A percentile compares a stretch with the other conserved stretches of the same genome.
Conservation (phyloP, 2,888 invertebrate species). For the Anticlea derivata region DNA sequence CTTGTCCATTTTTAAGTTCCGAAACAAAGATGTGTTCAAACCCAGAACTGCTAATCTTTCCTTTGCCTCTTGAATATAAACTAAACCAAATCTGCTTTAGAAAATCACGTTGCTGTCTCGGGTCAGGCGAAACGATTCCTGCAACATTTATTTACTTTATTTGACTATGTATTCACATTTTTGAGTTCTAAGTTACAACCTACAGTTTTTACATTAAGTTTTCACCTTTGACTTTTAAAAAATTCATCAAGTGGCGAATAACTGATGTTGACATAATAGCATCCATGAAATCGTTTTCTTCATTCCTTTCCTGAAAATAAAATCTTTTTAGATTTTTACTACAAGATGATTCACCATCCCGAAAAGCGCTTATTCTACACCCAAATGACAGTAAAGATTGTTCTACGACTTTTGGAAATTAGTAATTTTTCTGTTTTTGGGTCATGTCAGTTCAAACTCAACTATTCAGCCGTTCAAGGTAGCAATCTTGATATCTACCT, state of each 20-base stretch:
- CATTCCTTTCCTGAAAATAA: slow-evolving; percentile 84
- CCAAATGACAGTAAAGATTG: too few relatives aligned
- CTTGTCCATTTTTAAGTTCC: slow-evolving; percentile 90
- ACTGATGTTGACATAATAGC: slow-evolving; percentile 90
- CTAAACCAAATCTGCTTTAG: slow-evolving; percentile 91
- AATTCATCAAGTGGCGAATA: slow-evolving; percentile 88
- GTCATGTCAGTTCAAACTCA: too few relatives aligned
- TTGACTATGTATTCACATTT: too few relatives aligned
- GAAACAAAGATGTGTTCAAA: slow-evolving; percentile 97
- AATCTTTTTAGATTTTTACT: too few relatives aligned
- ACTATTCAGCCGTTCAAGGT: too few relatives aligned
- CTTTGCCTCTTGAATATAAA: slow-evolving; percentile 91
- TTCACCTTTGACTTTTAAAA: slow-evolving; percentile 85
- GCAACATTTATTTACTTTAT: slow-evolving; percentile 28
- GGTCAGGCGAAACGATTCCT: slow-evolving; percentile 86
- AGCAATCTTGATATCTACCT: too few relatives aligned
- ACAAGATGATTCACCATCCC: too few relatives aligned
- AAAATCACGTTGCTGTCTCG: slow-evolving; percentile 88
- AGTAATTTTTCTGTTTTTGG: too few relatives aligned
- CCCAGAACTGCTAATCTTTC: slow-evolving; percentile 93
- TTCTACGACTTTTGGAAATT: too few relatives aligned
- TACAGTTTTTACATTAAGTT: too few relatives aligned
- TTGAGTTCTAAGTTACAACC: too few relatives aligned
- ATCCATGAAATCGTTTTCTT: slow-evolving; percentile 92
- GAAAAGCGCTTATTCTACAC: too few relatives aligned